These are phyloP conservation scores for Diceros bicornis DNA, from an alignment of 2,797 vertebrate species.

Conservation along the genomic window DNA sequence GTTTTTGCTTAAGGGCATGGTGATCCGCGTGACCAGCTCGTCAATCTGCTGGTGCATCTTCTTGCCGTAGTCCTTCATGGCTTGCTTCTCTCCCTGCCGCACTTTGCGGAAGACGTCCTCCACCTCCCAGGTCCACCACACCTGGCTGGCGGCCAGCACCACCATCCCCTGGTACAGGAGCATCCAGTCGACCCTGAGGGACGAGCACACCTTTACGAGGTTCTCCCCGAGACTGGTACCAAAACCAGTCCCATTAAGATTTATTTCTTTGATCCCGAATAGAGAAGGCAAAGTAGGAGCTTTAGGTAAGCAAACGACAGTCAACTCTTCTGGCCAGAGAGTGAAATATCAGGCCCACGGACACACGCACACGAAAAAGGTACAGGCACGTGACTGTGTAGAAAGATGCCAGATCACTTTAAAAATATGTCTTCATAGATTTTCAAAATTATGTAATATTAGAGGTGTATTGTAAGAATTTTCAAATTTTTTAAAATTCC, in stretches of 20 bases:
- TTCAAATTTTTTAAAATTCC: not conserved
- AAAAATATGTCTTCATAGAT: not conserved
- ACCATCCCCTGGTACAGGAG: conserved; percentile 97
- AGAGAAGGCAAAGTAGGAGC: not conserved
- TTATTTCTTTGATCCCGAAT: accelerated
- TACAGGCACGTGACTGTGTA: accelerated
- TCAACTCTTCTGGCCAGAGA: not conserved
- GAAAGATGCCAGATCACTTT: too few relatives aligned
- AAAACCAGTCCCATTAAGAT: accelerated
- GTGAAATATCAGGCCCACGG: not conserved
- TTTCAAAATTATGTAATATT: not conserved
- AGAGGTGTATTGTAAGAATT: not conserved
- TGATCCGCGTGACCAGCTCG: conserved; percentile 95
- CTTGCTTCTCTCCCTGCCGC: conserved; percentile 94
- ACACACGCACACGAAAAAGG: accelerated
- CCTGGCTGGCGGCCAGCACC: conserved; percentile 96
- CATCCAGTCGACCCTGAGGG: conserved; percentile 97
- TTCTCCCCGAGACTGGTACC: accelerated
- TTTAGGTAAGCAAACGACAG: not conserved
- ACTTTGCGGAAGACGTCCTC: conserved; percentile 95
- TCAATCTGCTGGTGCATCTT: conserved; percentile 96
- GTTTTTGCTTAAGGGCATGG: conserved; percentile 92
- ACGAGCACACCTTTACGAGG: accelerated
- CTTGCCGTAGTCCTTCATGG: conserved; percentile 94
- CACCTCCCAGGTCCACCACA: conserved; percentile 99